Evolutionary conservation across 2,888 invertebrate species (phyloP).

Genomic region (Hymenopus coronatus): DNA sequence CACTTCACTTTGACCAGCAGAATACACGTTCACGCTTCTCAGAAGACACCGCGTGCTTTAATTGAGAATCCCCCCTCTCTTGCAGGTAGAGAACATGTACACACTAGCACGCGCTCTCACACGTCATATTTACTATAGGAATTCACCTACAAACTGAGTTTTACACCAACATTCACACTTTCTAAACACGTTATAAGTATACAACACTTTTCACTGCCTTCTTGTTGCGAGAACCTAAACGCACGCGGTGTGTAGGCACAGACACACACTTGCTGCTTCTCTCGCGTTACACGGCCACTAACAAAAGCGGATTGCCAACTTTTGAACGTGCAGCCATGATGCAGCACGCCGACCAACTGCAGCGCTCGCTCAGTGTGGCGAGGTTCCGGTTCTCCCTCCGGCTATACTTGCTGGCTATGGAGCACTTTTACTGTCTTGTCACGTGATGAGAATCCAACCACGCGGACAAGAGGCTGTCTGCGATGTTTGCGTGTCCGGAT

Average conservation of each 20-base stretch:
- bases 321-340: neutral
- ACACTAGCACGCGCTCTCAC: neutral
- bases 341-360: neutral
- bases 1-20: neutral
- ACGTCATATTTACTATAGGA: neutral
- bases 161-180: neutral
- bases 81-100: neutral
- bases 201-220: neutral
- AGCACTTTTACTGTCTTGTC: slow-evolving; percentile 1
- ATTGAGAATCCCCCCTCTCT: neutral
- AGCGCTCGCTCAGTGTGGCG: neutral
- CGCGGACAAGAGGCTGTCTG: neutral
- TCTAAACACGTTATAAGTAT: neutral
- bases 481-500: neutral
- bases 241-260: neutral
- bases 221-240: neutral
- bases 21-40: neutral
- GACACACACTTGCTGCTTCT: neutral
- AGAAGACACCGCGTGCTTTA: neutral
- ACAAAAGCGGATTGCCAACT: neutral
- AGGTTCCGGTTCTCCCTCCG: slow-evolving; percentile 16
- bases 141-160: neutral
- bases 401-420: neutral
- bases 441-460: slow-evolving; percentile 12
- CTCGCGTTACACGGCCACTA: neutral